Evolutionary conservation across 2,888 invertebrate genomes (phyloP).

Genomic region (Pachydiplax longipennis): DNA sequence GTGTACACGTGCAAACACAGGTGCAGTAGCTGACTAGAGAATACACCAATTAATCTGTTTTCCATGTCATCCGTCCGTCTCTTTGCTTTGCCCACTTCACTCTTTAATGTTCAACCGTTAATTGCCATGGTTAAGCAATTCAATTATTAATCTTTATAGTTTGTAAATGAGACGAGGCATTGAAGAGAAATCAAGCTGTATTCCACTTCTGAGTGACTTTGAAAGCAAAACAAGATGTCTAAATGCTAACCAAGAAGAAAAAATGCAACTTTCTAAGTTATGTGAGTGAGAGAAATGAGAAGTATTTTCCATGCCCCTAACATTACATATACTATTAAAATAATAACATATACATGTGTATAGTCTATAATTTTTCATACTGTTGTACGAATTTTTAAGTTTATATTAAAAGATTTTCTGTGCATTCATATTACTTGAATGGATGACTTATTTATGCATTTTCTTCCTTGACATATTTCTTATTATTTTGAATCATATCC

Average conservation of each 20-base stretch:
- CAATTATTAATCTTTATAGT: slow-evolving; percentile 14
- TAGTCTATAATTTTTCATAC: slow-evolving; percentile 87
- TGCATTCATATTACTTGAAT: slow-evolving; percentile 66
- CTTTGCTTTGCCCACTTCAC: slow-evolving; percentile 28
- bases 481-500: too few species aligned
- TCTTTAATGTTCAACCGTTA: slow-evolving; percentile 13
- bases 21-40: too few species aligned
- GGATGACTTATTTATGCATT: too few species aligned
- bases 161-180: neutral
- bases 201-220: slow-evolving; percentile 29
- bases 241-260: slow-evolving; percentile 18
- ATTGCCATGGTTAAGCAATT: neutral
- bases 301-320: slow-evolving; percentile 70
- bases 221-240: slow-evolving; percentile 20
- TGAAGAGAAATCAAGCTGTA: slow-evolving; percentile 1
- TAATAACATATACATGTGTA: slow-evolving; percentile 61
- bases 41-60: neutral
- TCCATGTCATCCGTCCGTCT: neutral
- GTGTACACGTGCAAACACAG: too few species aligned
- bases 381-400: slow-evolving; percentile 87
- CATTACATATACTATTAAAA: slow-evolving; percentile 61
- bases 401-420: slow-evolving; percentile 84
- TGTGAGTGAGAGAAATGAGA: slow-evolving; percentile 68
- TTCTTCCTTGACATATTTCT: too few species aligned
- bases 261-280: slow-evolving; percentile 29